These are phyloP conservation scores for Panonychus citri DNA, from an alignment of 1,140 invertebrate species.

Conservation along the genomic window DNA sequence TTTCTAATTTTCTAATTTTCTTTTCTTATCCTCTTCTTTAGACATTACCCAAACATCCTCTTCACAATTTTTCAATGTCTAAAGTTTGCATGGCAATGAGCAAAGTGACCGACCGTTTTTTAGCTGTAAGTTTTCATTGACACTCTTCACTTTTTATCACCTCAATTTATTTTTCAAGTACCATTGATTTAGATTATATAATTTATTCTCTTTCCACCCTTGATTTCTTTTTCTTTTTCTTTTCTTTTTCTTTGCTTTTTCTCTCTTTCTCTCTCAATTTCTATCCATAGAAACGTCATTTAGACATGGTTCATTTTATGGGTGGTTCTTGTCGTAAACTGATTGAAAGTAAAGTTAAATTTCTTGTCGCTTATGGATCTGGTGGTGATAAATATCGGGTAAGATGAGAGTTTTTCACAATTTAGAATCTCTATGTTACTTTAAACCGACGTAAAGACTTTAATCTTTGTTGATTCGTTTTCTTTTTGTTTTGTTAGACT, in stretches of 20 bases:
- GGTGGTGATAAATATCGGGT: conserved; percentile 61
- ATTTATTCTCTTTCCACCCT: too few species aligned
- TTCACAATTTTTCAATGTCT: neutral
- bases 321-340: conserved; percentile 8
- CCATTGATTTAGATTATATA: too few species aligned
- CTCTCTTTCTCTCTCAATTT: too few species aligned
- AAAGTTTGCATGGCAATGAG: too few species aligned
- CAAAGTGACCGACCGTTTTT: too few species aligned
- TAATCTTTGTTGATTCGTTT: conserved; percentile 5
- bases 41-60: neutral
- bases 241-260: too few species aligned
- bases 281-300: conserved; percentile 3
- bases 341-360: conserved; percentile 42
- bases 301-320: conserved; percentile 9
- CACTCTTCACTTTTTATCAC: too few species aligned
- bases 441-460: too few species aligned
- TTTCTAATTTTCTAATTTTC: neutral
- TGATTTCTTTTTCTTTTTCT: too few species aligned
- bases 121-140: neutral
- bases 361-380: conserved; percentile 64
- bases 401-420: conserved; percentile 4
- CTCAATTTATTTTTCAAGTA: too few species aligned
- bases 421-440: neutral
- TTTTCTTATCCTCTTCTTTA: neutral
- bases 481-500: conserved; percentile 20